A percentile compares a stretch with the other conserved stretches of the same genome.
These are phyloP conservation scores for Caenorhabditis sp. DNA, from an alignment of 2,888 invertebrate species.

Conservation along the genomic window DNA sequence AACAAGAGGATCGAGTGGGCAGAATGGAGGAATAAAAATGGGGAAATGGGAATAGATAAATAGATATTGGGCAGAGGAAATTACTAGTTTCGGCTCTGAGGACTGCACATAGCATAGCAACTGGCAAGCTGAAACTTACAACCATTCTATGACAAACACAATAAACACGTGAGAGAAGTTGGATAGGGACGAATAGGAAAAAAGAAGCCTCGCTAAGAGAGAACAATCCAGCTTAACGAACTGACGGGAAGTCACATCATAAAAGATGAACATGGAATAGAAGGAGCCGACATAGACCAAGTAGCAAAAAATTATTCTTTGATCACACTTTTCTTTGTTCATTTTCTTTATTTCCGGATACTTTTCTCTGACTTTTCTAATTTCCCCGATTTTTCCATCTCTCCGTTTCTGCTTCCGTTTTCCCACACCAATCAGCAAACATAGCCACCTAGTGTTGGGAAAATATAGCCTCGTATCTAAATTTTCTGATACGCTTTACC, in stretches of 20 bases:
- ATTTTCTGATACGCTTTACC: too few relatives aligned
- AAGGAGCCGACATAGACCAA: not conserved
- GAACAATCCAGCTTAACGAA: slow-evolving; percentile 16
- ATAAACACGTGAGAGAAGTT: slow-evolving; percentile 23
- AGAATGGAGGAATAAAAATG: slow-evolving; percentile 11
- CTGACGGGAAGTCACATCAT: slow-evolving; percentile 4
- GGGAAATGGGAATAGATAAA: slow-evolving; percentile 6
- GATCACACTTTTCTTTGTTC: not conserved
- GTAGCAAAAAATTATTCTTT: not conserved
- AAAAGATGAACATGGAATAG: not conserved
- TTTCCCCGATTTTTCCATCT: not conserved
- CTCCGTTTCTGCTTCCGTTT: not conserved
- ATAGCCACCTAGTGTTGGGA: not conserved
- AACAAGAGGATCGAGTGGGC: too few relatives aligned
- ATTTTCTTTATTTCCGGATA: not conserved
- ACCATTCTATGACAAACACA: slow-evolving; percentile 17
- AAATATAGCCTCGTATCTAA: not conserved
- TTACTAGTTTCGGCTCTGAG: not conserved
- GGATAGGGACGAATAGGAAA: slow-evolving; percentile 1
- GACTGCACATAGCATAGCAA: slow-evolving; percentile 9
- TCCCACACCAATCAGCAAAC: not conserved
- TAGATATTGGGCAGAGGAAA: not conserved
- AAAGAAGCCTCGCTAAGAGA: not conserved
- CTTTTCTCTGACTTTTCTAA: not conserved
- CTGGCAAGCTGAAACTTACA: not conserved